These are phyloP conservation scores for Chloroceryle amazona DNA, from an alignment of 2,797 vertebrate species.

Conservation along the genomic window DNA sequence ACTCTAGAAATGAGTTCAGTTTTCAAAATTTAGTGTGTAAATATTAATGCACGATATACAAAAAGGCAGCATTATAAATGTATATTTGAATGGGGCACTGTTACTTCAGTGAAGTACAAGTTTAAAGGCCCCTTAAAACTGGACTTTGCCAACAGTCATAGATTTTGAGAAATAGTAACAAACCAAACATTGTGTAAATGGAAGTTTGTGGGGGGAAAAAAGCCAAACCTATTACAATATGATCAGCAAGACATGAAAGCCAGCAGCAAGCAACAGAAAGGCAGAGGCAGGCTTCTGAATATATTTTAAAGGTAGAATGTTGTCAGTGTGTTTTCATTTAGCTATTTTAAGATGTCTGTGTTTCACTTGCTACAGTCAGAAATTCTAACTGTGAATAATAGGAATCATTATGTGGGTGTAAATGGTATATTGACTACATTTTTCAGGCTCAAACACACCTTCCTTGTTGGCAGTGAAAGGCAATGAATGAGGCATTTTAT, in stretches of 20 bases:
- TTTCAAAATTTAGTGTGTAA: slow-evolving; percentile 65
- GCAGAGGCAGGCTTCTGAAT: slow-evolving; percentile 65
- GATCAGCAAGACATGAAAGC: slow-evolving; percentile 74
- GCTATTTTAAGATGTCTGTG: slow-evolving; percentile 77
- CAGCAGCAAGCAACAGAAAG: slow-evolving; percentile 68
- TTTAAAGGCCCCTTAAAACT: slow-evolving; percentile 61
- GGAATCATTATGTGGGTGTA: slow-evolving; percentile 80
- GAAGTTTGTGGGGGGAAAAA: slow-evolving; percentile 25
- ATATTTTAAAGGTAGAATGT: slow-evolving; percentile 80
- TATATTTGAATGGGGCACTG: slow-evolving; percentile 53
- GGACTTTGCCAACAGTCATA: slow-evolving; percentile 39
- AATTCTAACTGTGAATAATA: slow-evolving; percentile 80
- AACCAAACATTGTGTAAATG: slow-evolving; percentile 71
- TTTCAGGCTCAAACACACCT: slow-evolving; percentile 79
- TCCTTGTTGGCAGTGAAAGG: slow-evolving; percentile 80
- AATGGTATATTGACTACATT: slow-evolving; percentile 77
- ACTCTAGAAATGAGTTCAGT: slow-evolving; percentile 39
- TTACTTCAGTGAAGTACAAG: slow-evolving; percentile 51
- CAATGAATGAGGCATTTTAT: slow-evolving; percentile 83
- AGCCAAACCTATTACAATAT: slow-evolving; percentile 62
- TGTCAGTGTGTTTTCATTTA: slow-evolving; percentile 79
- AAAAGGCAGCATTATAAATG: slow-evolving; percentile 48
- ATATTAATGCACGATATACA: slow-evolving; percentile 43
- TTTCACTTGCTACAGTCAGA: slow-evolving; percentile 77
- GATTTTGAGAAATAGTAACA: slow-evolving; percentile 65